Base-by-base conservation (phyloP, 2,113 vertebrate genomes). In the Phocoena phocoena region DNA sequence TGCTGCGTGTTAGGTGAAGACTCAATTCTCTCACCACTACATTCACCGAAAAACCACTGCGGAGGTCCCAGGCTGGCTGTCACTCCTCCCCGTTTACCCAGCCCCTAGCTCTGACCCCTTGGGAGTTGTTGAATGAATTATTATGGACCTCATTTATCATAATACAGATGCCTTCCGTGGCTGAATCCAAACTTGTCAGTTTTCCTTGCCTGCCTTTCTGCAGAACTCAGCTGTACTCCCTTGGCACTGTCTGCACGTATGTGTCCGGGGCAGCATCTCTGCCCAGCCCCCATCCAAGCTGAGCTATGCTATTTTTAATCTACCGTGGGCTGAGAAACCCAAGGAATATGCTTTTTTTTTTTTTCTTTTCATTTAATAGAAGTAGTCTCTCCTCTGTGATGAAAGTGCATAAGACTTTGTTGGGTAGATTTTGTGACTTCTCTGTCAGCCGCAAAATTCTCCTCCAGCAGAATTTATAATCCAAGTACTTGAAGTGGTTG, bases 271-370 rank as follows among this genome's bases (percentile, higher is more conserved):
- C n/a, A 15, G 33, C 68, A 50, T 67, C 89, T 73, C 44, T 5
- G 3, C 15, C 26, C n/a, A 83, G 63, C 60, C 77, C 73, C 41
- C 25, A 3, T 41, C 60, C 77, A 65, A 93, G 26, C 0, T 33
- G 26, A 77, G 70, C 71, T 71, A 18, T 90, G 65, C 87, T 96
- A 80, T 96, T 92, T 94, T 88, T 71, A 90, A 83, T 36, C 53
- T 86, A 12, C 23, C 12, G 9, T 63, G 73, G 68, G 47, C 33
- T 47, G 50, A 90, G 76, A 96, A 58, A 84, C 38, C 92, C 62
- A 79, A 55, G 67, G 33, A 95, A 90, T 33, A 80, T 77, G 14
- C 5, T 84, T 90, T 55, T 63, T 50, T 71, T 83, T 83, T 71
- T 60, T 44, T 41, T 28, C 1, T 21, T 41, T 36, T 28, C 25